Evolutionary conservation across 2,888 invertebrate species (phyloP).

Genomic region (Apotomis betuletana): DNA sequence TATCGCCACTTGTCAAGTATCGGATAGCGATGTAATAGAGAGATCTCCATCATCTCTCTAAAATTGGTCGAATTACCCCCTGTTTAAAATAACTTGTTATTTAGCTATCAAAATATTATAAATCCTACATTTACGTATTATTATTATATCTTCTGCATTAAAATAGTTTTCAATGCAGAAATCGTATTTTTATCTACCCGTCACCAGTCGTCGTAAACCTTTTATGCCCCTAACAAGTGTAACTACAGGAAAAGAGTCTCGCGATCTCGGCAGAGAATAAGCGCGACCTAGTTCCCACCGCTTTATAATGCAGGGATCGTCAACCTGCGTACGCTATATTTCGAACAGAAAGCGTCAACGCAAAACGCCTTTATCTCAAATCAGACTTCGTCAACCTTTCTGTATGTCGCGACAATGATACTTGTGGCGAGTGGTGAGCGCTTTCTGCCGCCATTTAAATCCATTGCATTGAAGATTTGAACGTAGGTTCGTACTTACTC

Average conservation of each 20-base stretch:
- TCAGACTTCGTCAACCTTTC: conserved; percentile 19
- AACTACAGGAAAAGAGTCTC: conserved; percentile 14
- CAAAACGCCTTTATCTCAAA: conserved; percentile 23
- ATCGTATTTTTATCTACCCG: not conserved
- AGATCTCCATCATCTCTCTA: too few species aligned
- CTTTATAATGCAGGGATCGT: conserved; percentile 25
- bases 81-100: too few species aligned
- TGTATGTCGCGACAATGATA: conserved; percentile 1
- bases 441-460: conserved; percentile 21
- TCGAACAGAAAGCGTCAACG: not conserved
- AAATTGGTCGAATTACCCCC: too few species aligned
- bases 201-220: conserved; percentile 18
- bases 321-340: conserved; percentile 17
- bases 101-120: too few species aligned
- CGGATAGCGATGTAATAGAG: too few species aligned
- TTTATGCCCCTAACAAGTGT: conserved; percentile 15
- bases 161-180: not conserved
- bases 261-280: conserved; percentile 4
- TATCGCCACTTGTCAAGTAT: too few species aligned
- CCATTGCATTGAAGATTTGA: conserved; percentile 4
- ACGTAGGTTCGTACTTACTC: not conserved
- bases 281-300: conserved; percentile 19
- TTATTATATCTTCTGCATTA: too few species aligned
- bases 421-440: not conserved
- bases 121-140: too few species aligned